phyloP scores from a whole-genome alignment of 1,140 invertebrate species.

The Zophobas morio region DNA sequence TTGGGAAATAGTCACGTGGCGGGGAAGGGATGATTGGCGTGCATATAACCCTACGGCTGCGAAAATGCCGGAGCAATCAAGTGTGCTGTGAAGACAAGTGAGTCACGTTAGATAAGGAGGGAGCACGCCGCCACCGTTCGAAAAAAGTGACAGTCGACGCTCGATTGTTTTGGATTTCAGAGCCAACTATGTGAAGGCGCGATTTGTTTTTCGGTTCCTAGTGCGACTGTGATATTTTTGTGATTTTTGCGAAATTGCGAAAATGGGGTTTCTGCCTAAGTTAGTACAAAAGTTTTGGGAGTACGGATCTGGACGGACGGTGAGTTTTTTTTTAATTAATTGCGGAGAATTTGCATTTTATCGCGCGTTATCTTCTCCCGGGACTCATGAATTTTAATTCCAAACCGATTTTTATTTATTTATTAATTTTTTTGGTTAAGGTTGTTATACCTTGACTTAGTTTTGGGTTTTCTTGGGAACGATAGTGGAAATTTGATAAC shows the following conservation, averaged over 20 bases:
- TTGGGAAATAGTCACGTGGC: constrained; percentile 3
- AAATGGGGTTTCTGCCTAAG: constrained; percentile 17
- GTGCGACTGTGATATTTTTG: constrained; percentile 27
- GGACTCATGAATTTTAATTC: too few relatives aligned
- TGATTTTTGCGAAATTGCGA: neutral
- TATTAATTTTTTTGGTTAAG: too few relatives aligned
- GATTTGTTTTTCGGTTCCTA: constrained; percentile 20
- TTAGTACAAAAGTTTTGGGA: constrained; percentile 43
- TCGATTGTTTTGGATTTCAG: constrained; percentile 33
- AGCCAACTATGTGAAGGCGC: constrained; percentile 30
- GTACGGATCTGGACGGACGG: constrained; percentile 33
- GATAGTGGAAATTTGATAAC: too few relatives aligned
- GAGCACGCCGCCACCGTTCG: constrained; percentile 13
- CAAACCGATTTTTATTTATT: too few relatives aligned
- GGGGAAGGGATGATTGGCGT: neutral
- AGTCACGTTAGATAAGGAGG: constrained; percentile 9
- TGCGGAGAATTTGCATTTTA: too few relatives aligned
- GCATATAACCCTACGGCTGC: neutral
- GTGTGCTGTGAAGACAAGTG: constrained; percentile 17
- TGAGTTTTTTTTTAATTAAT: constrained; percentile 29
- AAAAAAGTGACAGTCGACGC: constrained; percentile 28
- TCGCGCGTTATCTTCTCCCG: too few relatives aligned
- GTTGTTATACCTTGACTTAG: too few relatives aligned
- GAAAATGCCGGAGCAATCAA: neutral
- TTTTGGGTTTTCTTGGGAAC: too few relatives aligned